Evolutionary conservation across 2,113 vertebrate genomes (phyloP), one percentile per base, ranked within the genome.

Genomic region (Muntiacus muntjak): DNA sequence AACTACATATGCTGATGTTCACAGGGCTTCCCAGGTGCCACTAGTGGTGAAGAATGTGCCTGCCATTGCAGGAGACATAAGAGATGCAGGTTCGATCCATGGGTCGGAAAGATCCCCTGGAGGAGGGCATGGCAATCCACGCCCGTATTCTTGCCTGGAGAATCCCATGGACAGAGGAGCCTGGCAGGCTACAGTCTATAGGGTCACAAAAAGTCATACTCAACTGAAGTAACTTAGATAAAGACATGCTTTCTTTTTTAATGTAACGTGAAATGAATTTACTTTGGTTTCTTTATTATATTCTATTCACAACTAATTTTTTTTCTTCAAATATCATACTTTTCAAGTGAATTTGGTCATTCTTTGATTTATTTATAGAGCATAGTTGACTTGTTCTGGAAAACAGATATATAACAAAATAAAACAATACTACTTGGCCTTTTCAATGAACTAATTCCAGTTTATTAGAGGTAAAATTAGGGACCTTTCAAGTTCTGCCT

Each of bases 1-100:
- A 10, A n/a, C 55, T 11, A 8, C 0, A 3, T 8, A 14, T 8
- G 79, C 26, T 7, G 33, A 5, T 6, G 17, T 40, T 17, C 23
- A 64, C 62, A 17, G 30, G 64, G 19, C n/a, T 71, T 36, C 64
- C 19, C 64, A 36, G 64, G 9, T 71, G 9, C n/a, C 9, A 0
- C 17, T 71, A 71, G 64, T 71, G 64, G 64, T 71, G 21, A 71
- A 71, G n/a, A 71, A 71, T 2, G 0, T 71, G n/a, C 64, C n/a
- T 71, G 64, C 17, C n/a, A 71, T 0, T 21, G 64, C 64, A 71
- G 19, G n/a, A 71, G n/a, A 36, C 5, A 0, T 71, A 36, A 71
- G n/a, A 36, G 64, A 36, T 12, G 2, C 36, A 71, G 64, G n/a
- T 21, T 36, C 0, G 4, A 23, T 36, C 64, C 64, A 19, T 71